phyloP scores from a whole-genome alignment of 2,113 vertebrate species.

The Bos javanicus region DNA sequence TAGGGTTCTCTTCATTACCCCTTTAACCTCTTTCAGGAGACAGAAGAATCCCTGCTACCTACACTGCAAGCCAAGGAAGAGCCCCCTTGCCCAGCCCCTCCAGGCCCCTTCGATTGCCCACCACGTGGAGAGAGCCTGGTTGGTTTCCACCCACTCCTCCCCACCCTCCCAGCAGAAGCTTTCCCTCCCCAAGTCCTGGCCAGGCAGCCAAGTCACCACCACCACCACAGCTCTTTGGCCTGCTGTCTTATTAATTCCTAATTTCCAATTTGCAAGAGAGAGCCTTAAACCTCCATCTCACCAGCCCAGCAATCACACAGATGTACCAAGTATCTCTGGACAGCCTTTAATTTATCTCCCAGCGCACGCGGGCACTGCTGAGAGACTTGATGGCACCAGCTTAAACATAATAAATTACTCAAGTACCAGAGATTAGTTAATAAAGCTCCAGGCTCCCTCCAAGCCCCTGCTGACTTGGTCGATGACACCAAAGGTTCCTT shows the following conservation, averaged over 20 bases:
- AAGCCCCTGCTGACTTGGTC: constrained; percentile 76
- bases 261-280: constrained; percentile 83
- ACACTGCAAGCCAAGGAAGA: background rate
- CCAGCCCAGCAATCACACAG: constrained; percentile 82
- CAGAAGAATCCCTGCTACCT: background rate
- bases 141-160: rapidly evolving
- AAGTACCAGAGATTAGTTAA: constrained; percentile 85
- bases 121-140: rapidly evolving
- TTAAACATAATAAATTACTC: constrained; percentile 86
- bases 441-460: constrained; percentile 79
- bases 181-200: background rate
- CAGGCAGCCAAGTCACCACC: background rate
- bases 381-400: constrained; percentile 83
- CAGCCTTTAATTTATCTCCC: constrained; percentile 86
- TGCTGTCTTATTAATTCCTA: constrained; percentile 82
- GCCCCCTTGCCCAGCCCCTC: background rate
- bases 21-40: background rate
- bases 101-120: background rate
- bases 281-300: constrained; percentile 79
- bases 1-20: background rate
- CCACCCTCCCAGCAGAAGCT: background rate
- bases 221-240: constrained; percentile 48
- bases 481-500: constrained; percentile 72
- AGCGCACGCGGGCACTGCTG: constrained; percentile 75
- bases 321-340: constrained; percentile 81